Evolutionary conservation across 2,888 invertebrate species (phyloP).

Genomic region (Patella depressa): DNA sequence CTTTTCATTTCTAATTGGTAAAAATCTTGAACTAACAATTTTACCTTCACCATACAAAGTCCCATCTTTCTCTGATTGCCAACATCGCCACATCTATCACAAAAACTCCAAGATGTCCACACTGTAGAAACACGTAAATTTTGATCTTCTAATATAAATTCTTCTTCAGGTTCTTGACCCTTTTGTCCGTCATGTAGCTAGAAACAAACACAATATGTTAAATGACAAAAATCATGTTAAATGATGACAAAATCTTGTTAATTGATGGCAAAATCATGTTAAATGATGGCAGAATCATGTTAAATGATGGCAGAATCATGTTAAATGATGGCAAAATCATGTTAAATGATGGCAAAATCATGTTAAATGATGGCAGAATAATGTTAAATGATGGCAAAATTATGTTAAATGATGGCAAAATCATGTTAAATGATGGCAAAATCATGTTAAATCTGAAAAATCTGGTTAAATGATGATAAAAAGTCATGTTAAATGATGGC

Average conservation of each 20-base stretch:
- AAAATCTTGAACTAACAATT: not conserved
- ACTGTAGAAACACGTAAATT: constrained; percentile 71
- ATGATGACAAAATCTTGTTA: not conserved
- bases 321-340: not conserved
- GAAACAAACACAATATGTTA: too few relatives aligned
- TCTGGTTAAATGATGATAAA: not conserved
- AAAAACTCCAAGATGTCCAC: constrained; percentile 80
- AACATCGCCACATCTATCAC: constrained; percentile 77
- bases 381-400: too few relatives aligned
- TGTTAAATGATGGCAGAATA: not conserved
- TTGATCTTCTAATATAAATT: constrained; percentile 70
- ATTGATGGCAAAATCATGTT: not conserved
- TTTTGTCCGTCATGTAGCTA: not conserved
- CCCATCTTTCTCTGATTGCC: constrained; percentile 77
- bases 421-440: too few relatives aligned
- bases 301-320: not conserved
- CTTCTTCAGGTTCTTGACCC: constrained; percentile 51
- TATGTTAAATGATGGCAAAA: too few relatives aligned
- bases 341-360: not conserved
- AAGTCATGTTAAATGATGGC: too few relatives aligned
- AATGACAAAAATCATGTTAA: too few relatives aligned
- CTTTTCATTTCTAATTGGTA: too few relatives aligned
- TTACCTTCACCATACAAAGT: constrained; percentile 74
- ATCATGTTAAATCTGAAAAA: too few relatives aligned
- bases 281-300: too few relatives aligned